Evolutionary conservation across 2,888 invertebrate genomes (phyloP).

Genomic region (Cosmorhoe ocellata): DNA sequence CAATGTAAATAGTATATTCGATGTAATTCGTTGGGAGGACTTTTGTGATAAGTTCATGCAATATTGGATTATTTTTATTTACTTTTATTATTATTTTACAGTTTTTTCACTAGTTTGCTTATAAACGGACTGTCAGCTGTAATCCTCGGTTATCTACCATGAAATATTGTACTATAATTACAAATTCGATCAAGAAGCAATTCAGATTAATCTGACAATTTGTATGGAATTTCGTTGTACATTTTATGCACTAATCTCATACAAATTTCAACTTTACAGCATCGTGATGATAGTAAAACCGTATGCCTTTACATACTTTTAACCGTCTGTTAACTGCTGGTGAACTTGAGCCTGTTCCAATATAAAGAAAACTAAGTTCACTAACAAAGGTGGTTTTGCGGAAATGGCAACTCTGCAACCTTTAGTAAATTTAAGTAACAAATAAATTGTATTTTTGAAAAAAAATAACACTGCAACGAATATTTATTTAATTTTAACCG

Average conservation of each 20-base stretch:
- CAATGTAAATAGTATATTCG: constrained; percentile 72
- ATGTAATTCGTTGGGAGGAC: constrained; percentile 54
- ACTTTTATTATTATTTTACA: constrained; percentile 51
- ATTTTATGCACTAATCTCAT: no score
- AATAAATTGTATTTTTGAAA: constrained; percentile 4
- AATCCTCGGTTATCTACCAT: background rate
- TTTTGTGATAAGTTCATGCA: constrained; percentile 76
- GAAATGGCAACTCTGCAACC: no score
- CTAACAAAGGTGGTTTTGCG: no score
- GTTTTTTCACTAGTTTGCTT: constrained; percentile 52
- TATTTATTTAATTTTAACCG: constrained; percentile 10
- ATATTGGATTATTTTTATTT: constrained; percentile 60
- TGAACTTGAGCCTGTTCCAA: constrained; percentile 22
- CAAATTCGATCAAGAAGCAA: no score
- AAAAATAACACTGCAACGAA: constrained; percentile 14
- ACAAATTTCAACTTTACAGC: no score
- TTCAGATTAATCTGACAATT: no score
- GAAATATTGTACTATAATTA: no score
- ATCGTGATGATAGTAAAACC: no score
- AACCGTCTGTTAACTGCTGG: constrained; percentile 11
- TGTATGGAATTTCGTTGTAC: no score
- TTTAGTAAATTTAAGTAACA: background rate
- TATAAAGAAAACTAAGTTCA: constrained; percentile 35
- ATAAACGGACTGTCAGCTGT: background rate
- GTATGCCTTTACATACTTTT: background rate